A percentile compares a stretch with the other conserved stretches of the same genome.
phyloP scores from a whole-genome alignment of 2,888 invertebrate genomes.

The Andrena bicolor region DNA sequence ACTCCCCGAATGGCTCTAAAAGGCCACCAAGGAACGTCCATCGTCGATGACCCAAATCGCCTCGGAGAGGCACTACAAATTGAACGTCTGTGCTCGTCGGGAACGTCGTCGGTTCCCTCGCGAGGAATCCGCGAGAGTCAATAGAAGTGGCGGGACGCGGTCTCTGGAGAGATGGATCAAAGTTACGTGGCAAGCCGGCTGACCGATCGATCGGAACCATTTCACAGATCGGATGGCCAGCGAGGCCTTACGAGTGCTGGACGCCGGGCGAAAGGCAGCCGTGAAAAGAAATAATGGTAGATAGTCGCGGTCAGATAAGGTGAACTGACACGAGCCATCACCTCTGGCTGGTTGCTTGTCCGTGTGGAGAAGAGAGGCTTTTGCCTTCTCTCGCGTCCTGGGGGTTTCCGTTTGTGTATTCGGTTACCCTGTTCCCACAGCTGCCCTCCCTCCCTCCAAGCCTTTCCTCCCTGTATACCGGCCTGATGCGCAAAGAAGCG shows the following conservation, averaged over 20 bases:
- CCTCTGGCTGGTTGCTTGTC: conserved; percentile 66
- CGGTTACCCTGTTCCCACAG: conserved; percentile 79
- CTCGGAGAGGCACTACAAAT: conserved; percentile 13
- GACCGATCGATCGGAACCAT: conserved; percentile 68
- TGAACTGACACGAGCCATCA: conserved; percentile 78
- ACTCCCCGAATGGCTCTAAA: not conserved
- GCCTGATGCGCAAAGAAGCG: conserved; percentile 66
- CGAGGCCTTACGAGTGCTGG: conserved; percentile 60
- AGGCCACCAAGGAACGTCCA: conserved; percentile 6
- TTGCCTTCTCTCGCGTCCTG: conserved; percentile 71
- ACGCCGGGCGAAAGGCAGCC: conserved; percentile 64
- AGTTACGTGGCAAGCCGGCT: conserved; percentile 39
- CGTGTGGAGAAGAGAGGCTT: conserved; percentile 53
- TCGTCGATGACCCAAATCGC: conserved; percentile 15
- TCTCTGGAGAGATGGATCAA: conserved; percentile 47
- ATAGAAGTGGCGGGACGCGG: conserved; percentile 28
- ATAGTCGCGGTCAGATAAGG: conserved; percentile 78
- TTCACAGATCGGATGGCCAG: conserved; percentile 62
- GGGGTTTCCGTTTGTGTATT: conserved; percentile 78
- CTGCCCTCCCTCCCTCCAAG: conserved; percentile 44
- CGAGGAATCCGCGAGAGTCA: conserved; percentile 51
- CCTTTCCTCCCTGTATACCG: conserved; percentile 29
- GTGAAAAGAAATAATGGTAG: conserved; percentile 80
- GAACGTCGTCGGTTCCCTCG: not conserved
- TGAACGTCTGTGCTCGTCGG: not conserved